Base-by-base conservation (phyloP, 2,888 invertebrate genomes). In the Oligia strigilis region DNA sequence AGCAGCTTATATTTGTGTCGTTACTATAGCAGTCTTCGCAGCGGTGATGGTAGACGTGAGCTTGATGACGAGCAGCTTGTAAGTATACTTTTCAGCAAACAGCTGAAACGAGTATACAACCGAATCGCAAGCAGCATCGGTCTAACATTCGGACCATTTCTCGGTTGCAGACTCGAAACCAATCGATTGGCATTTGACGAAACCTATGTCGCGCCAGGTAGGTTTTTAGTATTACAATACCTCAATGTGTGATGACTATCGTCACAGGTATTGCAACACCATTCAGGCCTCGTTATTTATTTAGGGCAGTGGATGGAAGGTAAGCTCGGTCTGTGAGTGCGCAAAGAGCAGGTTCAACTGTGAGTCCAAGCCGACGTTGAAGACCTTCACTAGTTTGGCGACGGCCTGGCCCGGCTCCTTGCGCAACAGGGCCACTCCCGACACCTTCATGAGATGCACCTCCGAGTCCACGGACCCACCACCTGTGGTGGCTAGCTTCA, bases 321-420 rank as follows among this genome's bases (percentile, higher is more conserved):
- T 97, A 72, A 98, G 96, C 94, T 98, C 97, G 72, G 98, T 97
- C 91, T 98, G 97, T 84, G 97, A 98, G 93, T 97, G 97, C 1
- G 98, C 97, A 93, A 98, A 98, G 80, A 98, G 94, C 80, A 98
- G 94, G 92, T 98, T 98, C 87, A 98, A 93, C 92, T 98, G 98
- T 0, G 98, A 98, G 93, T 98, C 98, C 88, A 98, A 94, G 85
- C 98, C 98, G 75, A 98, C 97, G 92, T 98, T 98, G 93, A 97
- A 98, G 55, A 98, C 97, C 91, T 97, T 97, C 11, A 97, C 91
- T 2, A 98, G 94, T 70, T 96, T 96, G 1, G 98, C 98, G 62
- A 94, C 93, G 4, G 96, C 92, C 84, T 96, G 94, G n/a, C 96
- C 96, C 0, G 98, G 97, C 70, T 97, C 97, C 90, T 98, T 98